Base-by-base conservation (phyloP, 2,113 vertebrate genomes). In the Reinhardtius hippoglossoides region DNA sequence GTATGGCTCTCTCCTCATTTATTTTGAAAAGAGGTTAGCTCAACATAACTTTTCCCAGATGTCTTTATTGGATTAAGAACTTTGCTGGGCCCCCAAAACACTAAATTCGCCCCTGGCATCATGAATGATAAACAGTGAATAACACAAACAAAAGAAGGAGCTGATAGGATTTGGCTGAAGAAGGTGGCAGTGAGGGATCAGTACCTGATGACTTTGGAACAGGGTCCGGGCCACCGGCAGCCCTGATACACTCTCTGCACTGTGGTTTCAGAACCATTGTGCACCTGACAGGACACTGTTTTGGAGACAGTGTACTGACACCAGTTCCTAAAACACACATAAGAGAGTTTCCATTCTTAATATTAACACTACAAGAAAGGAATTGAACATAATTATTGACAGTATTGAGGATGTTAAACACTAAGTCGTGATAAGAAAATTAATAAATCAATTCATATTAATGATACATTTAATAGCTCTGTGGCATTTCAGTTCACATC, bases 221-320 rank as follows among this genome's bases (percentile, higher is more conserved):
- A 99, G 54, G 96, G 97, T 89, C 97, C 96, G 0, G 97, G 98
- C 98, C 98, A 99, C 13, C 96, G 92, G 91, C 97, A 98, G 86
- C 96, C 96, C 93, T 98, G 98, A 76, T 97, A 95, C 74, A 98
- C 96, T 50, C 97, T 93, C 92, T 99, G 97, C 85, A 98, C 94
- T 71, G 96, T 92, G 0, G 96, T 96, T 86, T 98, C 96, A 1
- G 96, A 96, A 44, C 98, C 97, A 6, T 99, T 99, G 85, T 96
- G 96, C 81, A 98, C 96, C 86, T 98, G 97, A 88, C 97, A 99
- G 78, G 96, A 95, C 71, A 99, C 96, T 0, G 94, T 96, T 91
- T 94, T 95, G 42, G 95, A 95, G 55, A 97, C 96, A 0, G 95
- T 97, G 72, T 96, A 97, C 87, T 96, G 96, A 87, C 97, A 99